A percentile compares a stretch with the other conserved stretches of the same genome.
These are phyloP conservation scores for Dilophus febrilis DNA, from an alignment of 2,888 invertebrate species.

Conservation along the genomic window DNA sequence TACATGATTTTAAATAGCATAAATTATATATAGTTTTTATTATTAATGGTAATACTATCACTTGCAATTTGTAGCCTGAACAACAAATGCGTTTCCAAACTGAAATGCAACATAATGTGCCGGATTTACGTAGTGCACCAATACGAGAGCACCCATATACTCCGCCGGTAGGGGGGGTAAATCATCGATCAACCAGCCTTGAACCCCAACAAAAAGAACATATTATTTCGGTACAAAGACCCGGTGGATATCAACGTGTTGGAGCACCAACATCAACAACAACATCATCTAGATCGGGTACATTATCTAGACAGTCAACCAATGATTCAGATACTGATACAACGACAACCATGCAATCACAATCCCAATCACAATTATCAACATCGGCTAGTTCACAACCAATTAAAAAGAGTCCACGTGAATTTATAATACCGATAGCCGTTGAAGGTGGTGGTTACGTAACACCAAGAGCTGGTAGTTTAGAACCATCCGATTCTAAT, in stretches of 20 bases:
- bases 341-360: slow-evolving; percentile 33
- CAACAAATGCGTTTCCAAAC: slow-evolving; percentile 36
- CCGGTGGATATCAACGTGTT: slow-evolving; percentile 20
- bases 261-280: slow-evolving; percentile 12
- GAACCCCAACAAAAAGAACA: slow-evolving; percentile 43
- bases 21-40: no score
- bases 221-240: slow-evolving; percentile 48
- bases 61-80: slow-evolving; percentile 8
- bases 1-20: background rate
- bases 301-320: slow-evolving; percentile 45
- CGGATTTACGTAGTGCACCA: slow-evolving; percentile 29
- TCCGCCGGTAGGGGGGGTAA: slow-evolving; percentile 21
- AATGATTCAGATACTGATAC: slow-evolving; percentile 54
- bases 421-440: slow-evolving; percentile 86
- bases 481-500: slow-evolving; percentile 53
- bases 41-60: no score
- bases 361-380: slow-evolving; percentile 21
- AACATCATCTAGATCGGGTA: slow-evolving; percentile 20
- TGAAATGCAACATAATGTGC: slow-evolving; percentile 41
- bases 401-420: slow-evolving; percentile 74
- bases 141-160: slow-evolving; percentile 27
- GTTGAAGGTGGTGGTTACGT: slow-evolving; percentile 77
- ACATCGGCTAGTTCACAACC: slow-evolving; percentile 39
- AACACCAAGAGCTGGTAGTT: slow-evolving; percentile 43
- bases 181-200: slow-evolving; percentile 36